phyloP scores from a whole-genome alignment of 2,797 vertebrate species.

The Coranthus polyacanthus region DNA sequence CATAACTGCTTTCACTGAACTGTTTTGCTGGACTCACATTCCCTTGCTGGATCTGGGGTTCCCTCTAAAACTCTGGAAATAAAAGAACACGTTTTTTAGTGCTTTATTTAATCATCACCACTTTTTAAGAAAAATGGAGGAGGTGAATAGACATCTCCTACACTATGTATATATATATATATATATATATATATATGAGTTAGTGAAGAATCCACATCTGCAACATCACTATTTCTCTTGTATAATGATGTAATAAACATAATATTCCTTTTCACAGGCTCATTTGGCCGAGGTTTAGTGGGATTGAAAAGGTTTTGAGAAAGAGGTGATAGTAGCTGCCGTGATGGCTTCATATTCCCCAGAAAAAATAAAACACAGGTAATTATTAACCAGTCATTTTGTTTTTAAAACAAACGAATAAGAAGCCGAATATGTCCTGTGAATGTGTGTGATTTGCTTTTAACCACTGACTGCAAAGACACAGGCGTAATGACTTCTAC shows the following conservation, averaged over 20 bases:
- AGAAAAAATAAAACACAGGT: no score
- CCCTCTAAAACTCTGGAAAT: slow-evolving; percentile 58
- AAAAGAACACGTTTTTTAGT: not conserved
- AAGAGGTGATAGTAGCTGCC: no score
- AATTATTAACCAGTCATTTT: not conserved
- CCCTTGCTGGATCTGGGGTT: slow-evolving; percentile 59
- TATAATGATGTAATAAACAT: no score
- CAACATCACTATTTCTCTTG: no score
- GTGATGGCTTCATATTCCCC: no score
- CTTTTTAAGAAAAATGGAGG: no score
- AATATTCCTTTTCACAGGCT: no score
- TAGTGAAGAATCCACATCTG: not conserved
- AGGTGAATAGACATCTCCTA: not conserved
- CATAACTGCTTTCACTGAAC: slow-evolving; percentile 18
- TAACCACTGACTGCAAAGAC: not conserved
- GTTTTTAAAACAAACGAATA: not conserved
- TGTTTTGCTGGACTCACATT: slow-evolving; percentile 72
- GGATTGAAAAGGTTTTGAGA: no score
- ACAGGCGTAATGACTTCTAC: slow-evolving; percentile 37
- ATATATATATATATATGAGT: no score
- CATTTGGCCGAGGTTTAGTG: no score
- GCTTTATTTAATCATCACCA: not conserved
- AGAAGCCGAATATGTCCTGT: not conserved
- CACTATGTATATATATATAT: no score
- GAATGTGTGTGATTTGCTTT: not conserved